phyloP scores from a whole-genome alignment of 2,888 invertebrate genomes.

The Watsonalla cultraria region DNA sequence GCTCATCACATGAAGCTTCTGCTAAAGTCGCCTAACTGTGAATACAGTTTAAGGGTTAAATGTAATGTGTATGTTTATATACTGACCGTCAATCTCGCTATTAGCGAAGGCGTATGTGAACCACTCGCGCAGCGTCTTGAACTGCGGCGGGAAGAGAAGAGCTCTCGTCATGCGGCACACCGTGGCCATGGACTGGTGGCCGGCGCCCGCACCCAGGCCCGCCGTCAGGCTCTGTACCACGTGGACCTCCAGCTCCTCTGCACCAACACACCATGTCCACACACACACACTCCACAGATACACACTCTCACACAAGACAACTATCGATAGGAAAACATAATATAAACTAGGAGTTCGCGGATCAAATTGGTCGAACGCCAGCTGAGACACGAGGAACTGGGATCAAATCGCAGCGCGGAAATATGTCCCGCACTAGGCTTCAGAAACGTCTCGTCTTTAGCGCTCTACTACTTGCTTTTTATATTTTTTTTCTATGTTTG shows the following conservation, averaged over 20 bases:
- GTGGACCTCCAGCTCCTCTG: constrained; percentile 83
- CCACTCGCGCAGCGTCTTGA: constrained; percentile 96
- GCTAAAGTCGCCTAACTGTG: background rate
- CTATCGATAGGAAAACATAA: too few relatives aligned
- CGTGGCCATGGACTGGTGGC: constrained; percentile 95
- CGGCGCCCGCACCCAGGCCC: constrained; percentile 85
- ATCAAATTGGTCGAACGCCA: too few relatives aligned
- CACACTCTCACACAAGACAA: too few relatives aligned
- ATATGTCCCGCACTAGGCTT: too few relatives aligned
- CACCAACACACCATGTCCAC: constrained; percentile 6
- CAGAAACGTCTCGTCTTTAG: too few relatives aligned
- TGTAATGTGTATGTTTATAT: background rate
- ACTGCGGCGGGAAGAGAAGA: constrained; percentile 96
- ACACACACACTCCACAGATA: too few relatives aligned
- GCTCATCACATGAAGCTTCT: too few relatives aligned
- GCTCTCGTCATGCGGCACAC: constrained; percentile 95
- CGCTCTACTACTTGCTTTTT: too few relatives aligned
- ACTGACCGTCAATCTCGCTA: constrained; percentile 93
- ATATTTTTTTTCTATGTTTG: too few relatives aligned
- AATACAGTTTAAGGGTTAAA: background rate
- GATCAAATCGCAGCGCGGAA: too few relatives aligned
- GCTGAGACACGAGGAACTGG: too few relatives aligned
- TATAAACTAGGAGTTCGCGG: too few relatives aligned
- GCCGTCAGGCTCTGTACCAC: constrained; percentile 95
- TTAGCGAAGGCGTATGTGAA: constrained; percentile 97